phyloP scores from a whole-genome alignment of 2,888 invertebrate species.

The Eupithecia subumbrata region DNA sequence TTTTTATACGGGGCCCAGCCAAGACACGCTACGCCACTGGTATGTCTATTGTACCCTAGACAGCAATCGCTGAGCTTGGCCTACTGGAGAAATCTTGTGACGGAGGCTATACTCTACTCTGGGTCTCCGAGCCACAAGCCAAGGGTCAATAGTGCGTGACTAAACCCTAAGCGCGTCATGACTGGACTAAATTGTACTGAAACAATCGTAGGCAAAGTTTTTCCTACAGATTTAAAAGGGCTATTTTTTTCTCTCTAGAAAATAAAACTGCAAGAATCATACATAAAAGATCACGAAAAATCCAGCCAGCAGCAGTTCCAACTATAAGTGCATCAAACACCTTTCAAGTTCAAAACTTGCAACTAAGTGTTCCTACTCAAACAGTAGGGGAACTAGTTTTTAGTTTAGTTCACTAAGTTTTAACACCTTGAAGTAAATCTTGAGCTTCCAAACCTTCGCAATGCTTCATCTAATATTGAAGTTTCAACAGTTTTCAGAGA shows the following conservation, averaged over 20 bases:
- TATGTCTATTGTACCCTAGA: too few species aligned
- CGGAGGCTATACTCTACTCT: background rate
- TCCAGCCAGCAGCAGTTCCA: constrained; percentile 26
- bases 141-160: too few species aligned
- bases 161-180: too few species aligned
- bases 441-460: constrained; percentile 30
- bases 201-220: too few species aligned
- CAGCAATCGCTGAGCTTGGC: too few species aligned
- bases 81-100: background rate
- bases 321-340: constrained; percentile 43
- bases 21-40: too few species aligned
- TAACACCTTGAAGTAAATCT: constrained; percentile 24
- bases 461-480: constrained; percentile 32
- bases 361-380: constrained; percentile 38
- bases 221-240: too few species aligned
- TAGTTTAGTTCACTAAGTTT: constrained; percentile 31
- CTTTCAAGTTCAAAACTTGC: constrained; percentile 42
- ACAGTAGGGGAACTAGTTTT: constrained; percentile 31
- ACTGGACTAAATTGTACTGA: too few species aligned
- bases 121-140: background rate
- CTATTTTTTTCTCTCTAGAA: too few species aligned
- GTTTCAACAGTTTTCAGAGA: constrained; percentile 12
- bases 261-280: constrained; percentile 21
- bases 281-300: constrained; percentile 31
- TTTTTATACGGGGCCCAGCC: too few species aligned